Percentiles rank a stretch among this genome's conserved stretches.
Conservation (phyloP, 2,113 vertebrate genomes). For the Periophthalmus modestus region DNA sequence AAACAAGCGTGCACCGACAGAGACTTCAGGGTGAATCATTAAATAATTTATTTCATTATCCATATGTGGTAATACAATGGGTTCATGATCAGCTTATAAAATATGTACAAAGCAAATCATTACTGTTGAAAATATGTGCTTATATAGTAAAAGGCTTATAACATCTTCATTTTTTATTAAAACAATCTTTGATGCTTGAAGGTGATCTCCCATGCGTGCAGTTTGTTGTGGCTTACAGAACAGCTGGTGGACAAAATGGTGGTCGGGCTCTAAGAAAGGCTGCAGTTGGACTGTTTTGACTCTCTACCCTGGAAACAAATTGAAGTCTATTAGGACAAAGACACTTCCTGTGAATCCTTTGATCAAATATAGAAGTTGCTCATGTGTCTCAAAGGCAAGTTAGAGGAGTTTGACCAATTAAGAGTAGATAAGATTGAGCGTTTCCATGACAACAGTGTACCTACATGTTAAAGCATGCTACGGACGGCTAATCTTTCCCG, state of each 20-base stretch:
- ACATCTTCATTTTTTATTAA: slow-evolving; percentile 33
- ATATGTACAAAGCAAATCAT: slow-evolving; percentile 75
- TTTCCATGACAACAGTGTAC: slow-evolving; percentile 59
- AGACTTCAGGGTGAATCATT: slow-evolving; percentile 30
- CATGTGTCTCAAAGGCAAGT: background rate
- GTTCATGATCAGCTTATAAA: slow-evolving; percentile 74
- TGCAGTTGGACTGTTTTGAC: slow-evolving; percentile 75
- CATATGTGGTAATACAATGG: slow-evolving; percentile 63
- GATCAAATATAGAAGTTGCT: background rate
- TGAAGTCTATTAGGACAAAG: slow-evolving; percentile 20
- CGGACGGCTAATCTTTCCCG: slow-evolving; percentile 72
- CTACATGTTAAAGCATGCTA: slow-evolving; percentile 74
- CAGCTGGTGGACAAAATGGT: slow-evolving; percentile 27
- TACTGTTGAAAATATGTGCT: slow-evolving; percentile 64
- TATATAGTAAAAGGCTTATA: slow-evolving; percentile 53
- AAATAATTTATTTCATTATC: slow-evolving; percentile 81
- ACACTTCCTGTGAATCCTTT: background rate
- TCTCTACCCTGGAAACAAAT: slow-evolving; percentile 64
- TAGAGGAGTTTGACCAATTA: slow-evolving; percentile 8
- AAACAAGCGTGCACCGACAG: slow-evolving; percentile 15
- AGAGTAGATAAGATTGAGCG: slow-evolving; percentile 11
- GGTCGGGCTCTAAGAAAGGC: slow-evolving; percentile 68
- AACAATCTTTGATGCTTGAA: slow-evolving; percentile 47
- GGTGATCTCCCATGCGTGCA: slow-evolving; percentile 38
- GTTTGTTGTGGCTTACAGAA: slow-evolving; percentile 32